phyloP scores from a whole-genome alignment of 2,113 vertebrate species.

The Nymphicus hollandicus region DNA sequence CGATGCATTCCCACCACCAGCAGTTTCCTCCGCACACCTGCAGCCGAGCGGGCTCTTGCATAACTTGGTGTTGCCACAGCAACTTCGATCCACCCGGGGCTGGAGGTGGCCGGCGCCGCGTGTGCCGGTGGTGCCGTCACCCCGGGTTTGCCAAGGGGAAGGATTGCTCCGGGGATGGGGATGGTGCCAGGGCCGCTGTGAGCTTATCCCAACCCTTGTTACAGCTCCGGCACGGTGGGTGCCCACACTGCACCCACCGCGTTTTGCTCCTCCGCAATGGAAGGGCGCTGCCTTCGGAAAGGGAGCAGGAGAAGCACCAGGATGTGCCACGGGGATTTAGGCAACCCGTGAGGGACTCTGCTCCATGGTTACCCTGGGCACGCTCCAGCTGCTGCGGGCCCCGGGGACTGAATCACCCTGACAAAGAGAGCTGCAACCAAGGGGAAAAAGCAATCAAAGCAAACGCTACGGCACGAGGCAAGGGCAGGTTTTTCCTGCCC shows the following conservation, averaged over 20 bases:
- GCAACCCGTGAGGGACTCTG: not conserved
- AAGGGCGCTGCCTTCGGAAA: not conserved
- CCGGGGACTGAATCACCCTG: slow-evolving; percentile 23
- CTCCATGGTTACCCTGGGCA: slow-evolving; percentile 38
- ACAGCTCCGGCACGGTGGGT: fast-evolving
- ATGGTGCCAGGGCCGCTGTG: not conserved
- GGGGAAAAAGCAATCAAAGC: not conserved
- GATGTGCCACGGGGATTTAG: not conserved
- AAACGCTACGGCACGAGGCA: not conserved
- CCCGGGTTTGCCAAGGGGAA: not conserved
- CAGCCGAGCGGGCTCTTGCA: slow-evolving; percentile 65
- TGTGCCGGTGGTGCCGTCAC: not conserved
- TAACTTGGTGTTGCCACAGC: slow-evolving; percentile 70
- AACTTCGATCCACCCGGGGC: slow-evolving; percentile 53
- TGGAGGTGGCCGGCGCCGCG: slow-evolving; percentile 41
- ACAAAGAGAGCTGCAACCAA: not conserved
- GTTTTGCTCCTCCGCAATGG: not conserved
- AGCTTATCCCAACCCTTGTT: not conserved
- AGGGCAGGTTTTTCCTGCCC: slow-evolving; percentile 2
- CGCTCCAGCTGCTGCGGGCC: slow-evolving; percentile 1
- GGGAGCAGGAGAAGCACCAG: fast-evolving
- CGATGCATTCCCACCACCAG: slow-evolving; percentile 37
- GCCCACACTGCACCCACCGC: fast-evolving
- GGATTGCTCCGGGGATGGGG: not conserved
- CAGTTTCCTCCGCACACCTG: slow-evolving; percentile 61